These are phyloP conservation scores for Mythimna ferrago DNA, from an alignment of 2,888 invertebrate species.

Conservation along the genomic window DNA sequence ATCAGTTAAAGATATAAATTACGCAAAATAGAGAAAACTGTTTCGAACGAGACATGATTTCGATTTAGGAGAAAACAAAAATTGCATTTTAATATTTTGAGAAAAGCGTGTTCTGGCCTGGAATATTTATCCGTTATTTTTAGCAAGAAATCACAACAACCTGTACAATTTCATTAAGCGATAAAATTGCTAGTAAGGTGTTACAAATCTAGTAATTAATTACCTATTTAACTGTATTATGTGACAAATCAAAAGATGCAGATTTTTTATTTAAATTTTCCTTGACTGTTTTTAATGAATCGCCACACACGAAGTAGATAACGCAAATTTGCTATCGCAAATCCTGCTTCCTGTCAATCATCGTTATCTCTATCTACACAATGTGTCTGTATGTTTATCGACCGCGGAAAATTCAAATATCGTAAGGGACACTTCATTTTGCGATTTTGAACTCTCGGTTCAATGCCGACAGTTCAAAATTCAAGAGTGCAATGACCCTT, in stretches of 20 bases:
- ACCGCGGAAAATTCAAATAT: neutral
- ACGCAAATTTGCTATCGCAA: conserved; percentile 19
- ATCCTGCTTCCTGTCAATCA: conserved; percentile 30
- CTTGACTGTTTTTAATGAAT: conserved; percentile 9
- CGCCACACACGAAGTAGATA: conserved; percentile 16
- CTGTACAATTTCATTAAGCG: neutral
- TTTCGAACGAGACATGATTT: neutral
- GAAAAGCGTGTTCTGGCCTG: neutral
- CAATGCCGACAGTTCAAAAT: neutral
- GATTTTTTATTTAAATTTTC: neutral
- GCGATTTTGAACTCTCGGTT: neutral
- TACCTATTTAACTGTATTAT: too few relatives aligned
- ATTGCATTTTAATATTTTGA: too few relatives aligned
- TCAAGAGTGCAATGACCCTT: neutral
- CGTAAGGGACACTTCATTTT: neutral
- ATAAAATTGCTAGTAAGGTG: neutral
- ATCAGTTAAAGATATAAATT: neutral
- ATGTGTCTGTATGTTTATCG: neutral
- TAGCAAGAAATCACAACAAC: neutral
- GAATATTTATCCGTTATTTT: too few relatives aligned
- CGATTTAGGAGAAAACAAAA: neutral
- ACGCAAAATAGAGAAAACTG: neutral
- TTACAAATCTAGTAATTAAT: neutral
- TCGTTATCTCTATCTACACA: conserved; percentile 27
- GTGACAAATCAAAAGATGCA: neutral